Evolutionary conservation across 2,888 invertebrate genomes (phyloP).

Genomic region (Drepanosiphum platanoidis): DNA sequence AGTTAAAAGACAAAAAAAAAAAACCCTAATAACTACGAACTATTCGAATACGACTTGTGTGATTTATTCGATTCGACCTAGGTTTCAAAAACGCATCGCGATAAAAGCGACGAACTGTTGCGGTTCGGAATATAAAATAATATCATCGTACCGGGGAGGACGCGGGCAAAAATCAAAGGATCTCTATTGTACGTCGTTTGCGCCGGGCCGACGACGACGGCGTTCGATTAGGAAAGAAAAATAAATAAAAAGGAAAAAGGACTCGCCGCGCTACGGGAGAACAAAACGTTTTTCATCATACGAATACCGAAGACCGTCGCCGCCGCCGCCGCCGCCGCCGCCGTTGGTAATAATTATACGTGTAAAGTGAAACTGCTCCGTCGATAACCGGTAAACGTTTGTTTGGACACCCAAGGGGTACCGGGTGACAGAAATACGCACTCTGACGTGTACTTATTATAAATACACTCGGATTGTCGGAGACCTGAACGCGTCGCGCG

Average conservation of each 20-base stretch:
- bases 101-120: no score
- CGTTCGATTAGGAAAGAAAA: neutral
- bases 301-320: neutral
- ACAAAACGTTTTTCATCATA: neutral
- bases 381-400: slow-evolving; percentile 55
- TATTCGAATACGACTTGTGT: no score
- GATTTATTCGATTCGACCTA: no score
- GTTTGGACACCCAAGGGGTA: slow-evolving; percentile 44
- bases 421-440: neutral
- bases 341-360: no score
- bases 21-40: no score
- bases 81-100: no score
- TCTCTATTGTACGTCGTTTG: neutral
- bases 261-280: neutral
- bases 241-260: neutral
- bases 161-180: neutral
- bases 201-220: no score
- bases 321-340: neutral
- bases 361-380: slow-evolving; percentile 7
- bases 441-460: no score
- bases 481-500: slow-evolving; percentile 29
- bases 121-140: no score
- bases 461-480: neutral
- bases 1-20: no score
- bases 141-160: neutral